These are phyloP conservation scores for Ptychobarbus kaznakovi DNA, from an alignment of 2,797 vertebrate species.

Conservation along the genomic window DNA sequence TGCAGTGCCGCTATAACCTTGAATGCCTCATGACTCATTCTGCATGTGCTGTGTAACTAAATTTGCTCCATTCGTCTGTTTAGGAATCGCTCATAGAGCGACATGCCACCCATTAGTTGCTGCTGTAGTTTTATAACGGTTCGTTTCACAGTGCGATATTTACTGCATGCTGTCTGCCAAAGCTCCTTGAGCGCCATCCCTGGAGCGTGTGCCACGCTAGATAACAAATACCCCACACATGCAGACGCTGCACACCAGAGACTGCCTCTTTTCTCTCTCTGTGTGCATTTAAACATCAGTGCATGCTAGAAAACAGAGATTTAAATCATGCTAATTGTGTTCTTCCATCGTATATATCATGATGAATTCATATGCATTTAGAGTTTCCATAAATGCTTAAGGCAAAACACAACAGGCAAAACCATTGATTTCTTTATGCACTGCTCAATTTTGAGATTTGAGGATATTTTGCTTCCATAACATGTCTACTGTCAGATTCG, in stretches of 20 bases:
- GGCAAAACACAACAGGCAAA: background rate
- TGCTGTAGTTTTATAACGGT: slow-evolving; percentile 8
- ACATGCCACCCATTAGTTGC: slow-evolving; percentile 23
- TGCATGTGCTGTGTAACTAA: background rate
- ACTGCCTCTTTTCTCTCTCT: background rate
- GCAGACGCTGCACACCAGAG: slow-evolving; percentile 3
- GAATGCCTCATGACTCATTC: background rate
- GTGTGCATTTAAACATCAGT: background rate
- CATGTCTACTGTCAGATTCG: background rate
- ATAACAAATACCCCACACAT: slow-evolving; percentile 24
- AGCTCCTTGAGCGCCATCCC: background rate
- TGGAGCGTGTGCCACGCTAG: slow-evolving; percentile 15
- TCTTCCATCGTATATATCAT: background rate
- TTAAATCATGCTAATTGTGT: background rate
- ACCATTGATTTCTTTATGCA: background rate
- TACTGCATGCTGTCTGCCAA: slow-evolving; percentile 25
- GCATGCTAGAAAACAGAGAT: background rate
- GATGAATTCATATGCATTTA: background rate
- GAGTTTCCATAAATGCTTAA: background rate
- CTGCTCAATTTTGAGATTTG: background rate
- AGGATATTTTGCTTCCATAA: background rate
- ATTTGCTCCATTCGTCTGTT: slow-evolving; percentile 3
- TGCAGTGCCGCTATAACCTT: background rate
- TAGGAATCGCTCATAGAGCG: slow-evolving; percentile 1
- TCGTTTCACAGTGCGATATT: slow-evolving; percentile 6